phyloP scores from a whole-genome alignment of 2,888 invertebrate species.

The Pogonocherus hispidulus region DNA sequence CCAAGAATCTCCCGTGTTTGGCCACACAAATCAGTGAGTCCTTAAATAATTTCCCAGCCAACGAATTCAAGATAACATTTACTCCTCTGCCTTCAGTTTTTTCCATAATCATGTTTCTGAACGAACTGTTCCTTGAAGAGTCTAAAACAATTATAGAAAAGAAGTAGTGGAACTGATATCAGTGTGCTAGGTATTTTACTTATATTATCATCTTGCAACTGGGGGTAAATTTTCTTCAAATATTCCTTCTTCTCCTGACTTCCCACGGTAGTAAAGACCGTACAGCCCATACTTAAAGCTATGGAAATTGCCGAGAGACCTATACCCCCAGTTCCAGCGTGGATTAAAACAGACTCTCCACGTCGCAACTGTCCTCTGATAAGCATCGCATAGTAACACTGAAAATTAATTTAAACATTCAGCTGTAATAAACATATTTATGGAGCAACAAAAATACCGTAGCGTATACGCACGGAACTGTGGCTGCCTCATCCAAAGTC shows the following conservation, averaged over 20 bases:
- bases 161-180: too few species aligned
- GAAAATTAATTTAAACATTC: too few species aligned
- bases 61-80: slow-evolving; percentile 90
- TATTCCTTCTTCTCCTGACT: slow-evolving; percentile 87
- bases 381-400: slow-evolving; percentile 55
- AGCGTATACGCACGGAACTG: slow-evolving; percentile 76
- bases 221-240: slow-evolving; percentile 85
- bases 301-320: slow-evolving; percentile 95
- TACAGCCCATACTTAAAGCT: slow-evolving; percentile 86
- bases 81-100: slow-evolving; percentile 90
- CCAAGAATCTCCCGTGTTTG: slow-evolving; percentile 79
- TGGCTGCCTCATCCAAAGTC: slow-evolving; percentile 76
- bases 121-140: slow-evolving; percentile 88
- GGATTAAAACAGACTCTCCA: slow-evolving; percentile 54
- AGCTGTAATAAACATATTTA: too few species aligned
- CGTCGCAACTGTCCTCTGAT: slow-evolving; percentile 45
- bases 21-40: slow-evolving; percentile 77
- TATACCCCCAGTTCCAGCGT: slow-evolving; percentile 80
- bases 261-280: slow-evolving; percentile 90
- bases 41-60: slow-evolving; percentile 90
- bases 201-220: slow-evolving; percentile 81
- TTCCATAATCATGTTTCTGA: slow-evolving; percentile 87
- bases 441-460: too few species aligned
- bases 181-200: slow-evolving; percentile 66
- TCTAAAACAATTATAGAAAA: too few species aligned